phyloP scores from a whole-genome alignment of 2,113 vertebrate genomes.

The Periophthalmodon schlosseri region DNA sequence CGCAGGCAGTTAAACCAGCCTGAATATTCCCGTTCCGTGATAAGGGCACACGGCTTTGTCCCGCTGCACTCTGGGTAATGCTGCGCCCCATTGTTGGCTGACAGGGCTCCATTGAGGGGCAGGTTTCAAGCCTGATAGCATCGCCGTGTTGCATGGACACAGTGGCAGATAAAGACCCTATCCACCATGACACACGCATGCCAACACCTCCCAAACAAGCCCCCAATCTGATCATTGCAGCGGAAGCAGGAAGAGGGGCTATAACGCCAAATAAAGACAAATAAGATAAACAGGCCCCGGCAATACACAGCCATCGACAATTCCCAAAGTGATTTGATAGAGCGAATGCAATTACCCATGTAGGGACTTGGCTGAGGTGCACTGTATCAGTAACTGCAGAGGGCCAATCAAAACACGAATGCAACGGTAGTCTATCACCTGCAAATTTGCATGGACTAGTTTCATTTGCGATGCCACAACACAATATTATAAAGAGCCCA shows the following conservation, averaged over 20 bases:
- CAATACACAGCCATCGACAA: conserved; percentile 51
- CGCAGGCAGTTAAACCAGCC: conserved; percentile 69
- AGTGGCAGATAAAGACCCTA: conserved; percentile 71
- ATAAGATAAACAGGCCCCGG: conserved; percentile 62
- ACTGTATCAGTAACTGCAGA: conserved; percentile 5
- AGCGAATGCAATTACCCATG: conserved; percentile 50
- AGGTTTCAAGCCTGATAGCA: conserved; percentile 73
- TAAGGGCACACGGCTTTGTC: conserved; percentile 67
- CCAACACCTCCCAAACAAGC: conserved; percentile 65
- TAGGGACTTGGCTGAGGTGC: conserved; percentile 16
- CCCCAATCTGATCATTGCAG: conserved; percentile 64
- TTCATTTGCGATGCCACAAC: neutral
- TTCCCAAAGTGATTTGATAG: conserved; percentile 52
- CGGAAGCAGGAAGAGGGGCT: conserved; percentile 47
- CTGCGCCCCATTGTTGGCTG: conserved; percentile 74
- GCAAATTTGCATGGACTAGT: neutral
- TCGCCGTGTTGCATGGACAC: conserved; percentile 69
- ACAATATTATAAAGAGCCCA: too few relatives aligned
- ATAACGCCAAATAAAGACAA: conserved; percentile 66
- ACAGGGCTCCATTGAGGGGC: conserved; percentile 72
- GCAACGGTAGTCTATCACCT: neutral
- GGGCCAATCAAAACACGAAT: conserved; percentile 36
- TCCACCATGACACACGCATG: conserved; percentile 67
- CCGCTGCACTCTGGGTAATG: conserved; percentile 75
- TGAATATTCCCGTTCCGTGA: conserved; percentile 72